These are phyloP conservation scores for Julus scandinavius DNA, from an alignment of 2,888 invertebrate genomes.

Conservation along the genomic window DNA sequence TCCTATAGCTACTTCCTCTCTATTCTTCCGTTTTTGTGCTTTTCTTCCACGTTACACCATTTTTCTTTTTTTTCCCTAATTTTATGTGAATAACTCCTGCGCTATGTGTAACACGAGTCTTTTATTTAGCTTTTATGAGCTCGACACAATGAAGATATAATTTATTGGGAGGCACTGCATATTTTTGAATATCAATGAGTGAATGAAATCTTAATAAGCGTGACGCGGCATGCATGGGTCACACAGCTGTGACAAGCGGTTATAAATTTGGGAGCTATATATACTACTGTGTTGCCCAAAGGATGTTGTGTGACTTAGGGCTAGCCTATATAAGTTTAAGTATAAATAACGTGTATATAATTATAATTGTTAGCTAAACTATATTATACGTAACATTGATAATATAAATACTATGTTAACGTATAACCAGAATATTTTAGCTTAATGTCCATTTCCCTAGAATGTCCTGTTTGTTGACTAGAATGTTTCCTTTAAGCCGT, in stretches of 20 bases:
- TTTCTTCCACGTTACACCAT: background rate
- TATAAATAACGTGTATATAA: no score
- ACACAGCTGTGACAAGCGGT: conserved; percentile 37
- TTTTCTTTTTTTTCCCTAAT: conserved; percentile 40
- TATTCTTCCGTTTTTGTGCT: conserved; percentile 28
- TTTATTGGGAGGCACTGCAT: conserved; percentile 42
- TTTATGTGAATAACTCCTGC: conserved; percentile 31
- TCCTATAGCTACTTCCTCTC: conserved; percentile 31
- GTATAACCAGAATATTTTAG: no score
- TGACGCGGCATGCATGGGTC: conserved; percentile 28
- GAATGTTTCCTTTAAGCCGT: no score
- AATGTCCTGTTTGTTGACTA: no score
- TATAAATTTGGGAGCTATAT: conserved; percentile 7
- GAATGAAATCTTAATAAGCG: conserved; percentile 46
- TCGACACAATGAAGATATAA: conserved; percentile 27
- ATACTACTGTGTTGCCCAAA: background rate
- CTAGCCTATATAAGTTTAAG: background rate
- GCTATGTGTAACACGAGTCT: conserved; percentile 43
- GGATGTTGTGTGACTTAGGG: background rate
- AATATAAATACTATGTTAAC: no score
- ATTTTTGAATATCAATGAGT: conserved; percentile 45
- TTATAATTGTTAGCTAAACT: no score
- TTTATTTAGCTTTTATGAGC: conserved; percentile 43
- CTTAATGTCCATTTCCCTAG: no score
- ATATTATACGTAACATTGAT: no score